A percentile compares a stretch with the other conserved stretches of the same genome.
Conservation (phyloP, 2,888 invertebrate species). For the Rhingia campestris region DNA sequence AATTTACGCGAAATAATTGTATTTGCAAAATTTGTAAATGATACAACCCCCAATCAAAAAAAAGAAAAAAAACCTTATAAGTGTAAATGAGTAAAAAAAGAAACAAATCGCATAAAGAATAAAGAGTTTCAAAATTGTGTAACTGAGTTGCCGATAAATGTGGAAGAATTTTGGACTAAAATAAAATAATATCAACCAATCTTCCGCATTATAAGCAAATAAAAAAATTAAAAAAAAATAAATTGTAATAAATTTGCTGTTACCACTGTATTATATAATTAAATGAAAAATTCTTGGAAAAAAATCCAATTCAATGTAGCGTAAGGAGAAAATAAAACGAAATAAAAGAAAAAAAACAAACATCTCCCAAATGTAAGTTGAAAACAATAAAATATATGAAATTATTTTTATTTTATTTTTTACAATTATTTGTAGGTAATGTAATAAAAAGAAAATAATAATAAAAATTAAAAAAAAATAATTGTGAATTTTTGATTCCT, state of each 20-base stretch:
- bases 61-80: slow-evolving; percentile 18
- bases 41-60: slow-evolving; percentile 6
- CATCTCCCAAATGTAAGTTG: slow-evolving; percentile 66
- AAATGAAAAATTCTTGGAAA: slow-evolving; percentile 20
- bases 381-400: slow-evolving; percentile 58
- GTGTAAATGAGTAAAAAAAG: slow-evolving; percentile 53
- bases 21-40: slow-evolving; percentile 34
- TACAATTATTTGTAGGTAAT: slow-evolving; percentile 61
- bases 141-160: slow-evolving; percentile 44
- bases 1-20: slow-evolving; percentile 29
- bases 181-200: slow-evolving; percentile 53
- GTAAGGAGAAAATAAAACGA: slow-evolving; percentile 42
- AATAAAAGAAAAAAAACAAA: slow-evolving; percentile 3
- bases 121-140: slow-evolving; percentile 71
- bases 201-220: slow-evolving; percentile 58
- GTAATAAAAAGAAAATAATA: slow-evolving; percentile 26
- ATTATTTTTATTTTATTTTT: slow-evolving; percentile 35
- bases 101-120: slow-evolving; percentile 40
- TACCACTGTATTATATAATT: slow-evolving; percentile 65
- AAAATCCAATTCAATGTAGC: slow-evolving; percentile 64
- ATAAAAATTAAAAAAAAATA: slow-evolving; percentile 40
- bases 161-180: slow-evolving; percentile 17
- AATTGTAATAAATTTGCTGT: slow-evolving; percentile 61
- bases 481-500: slow-evolving; percentile 74
- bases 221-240: slow-evolving; percentile 32